These are phyloP conservation scores for Synodontis membranacea DNA, from an alignment of 2,113 vertebrate genomes.

Conservation along the genomic window DNA sequence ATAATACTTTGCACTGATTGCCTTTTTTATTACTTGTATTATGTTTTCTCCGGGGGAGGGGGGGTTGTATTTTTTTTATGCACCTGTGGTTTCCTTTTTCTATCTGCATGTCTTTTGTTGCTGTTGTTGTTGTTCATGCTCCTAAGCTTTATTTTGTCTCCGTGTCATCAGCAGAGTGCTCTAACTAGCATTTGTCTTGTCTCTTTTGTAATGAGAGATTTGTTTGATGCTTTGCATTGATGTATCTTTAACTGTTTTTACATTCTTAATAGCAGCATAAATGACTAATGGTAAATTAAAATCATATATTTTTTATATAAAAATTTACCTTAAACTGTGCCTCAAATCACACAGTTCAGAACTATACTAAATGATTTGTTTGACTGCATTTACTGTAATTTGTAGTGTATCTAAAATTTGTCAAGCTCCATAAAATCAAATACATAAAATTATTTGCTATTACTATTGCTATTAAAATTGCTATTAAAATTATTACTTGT, in stretches of 20 bases:
- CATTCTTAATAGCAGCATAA: neutral
- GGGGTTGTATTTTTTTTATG: too few species aligned
- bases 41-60: too few species aligned
- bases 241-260: neutral
- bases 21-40: neutral
- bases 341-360: neutral
- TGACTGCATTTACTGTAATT: neutral
- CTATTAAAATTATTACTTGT: too few species aligned
- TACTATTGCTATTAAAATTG: too few species aligned
- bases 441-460: too few species aligned
- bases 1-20: neutral
- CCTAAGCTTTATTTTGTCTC: neutral
- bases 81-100: neutral
- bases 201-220: neutral
- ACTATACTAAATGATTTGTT: neutral
- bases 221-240: neutral
- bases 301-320: too few species aligned
- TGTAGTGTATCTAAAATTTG: too few species aligned
- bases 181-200: neutral
- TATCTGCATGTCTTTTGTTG: neutral
- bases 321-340: too few species aligned
- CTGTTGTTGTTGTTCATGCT: neutral
- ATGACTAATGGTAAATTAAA: neutral
- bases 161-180: neutral
- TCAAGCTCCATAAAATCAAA: too few species aligned